These are phyloP conservation scores for Lottia gigantea DNA, from an alignment of 2,888 invertebrate genomes.

Conservation along the genomic window DNA sequence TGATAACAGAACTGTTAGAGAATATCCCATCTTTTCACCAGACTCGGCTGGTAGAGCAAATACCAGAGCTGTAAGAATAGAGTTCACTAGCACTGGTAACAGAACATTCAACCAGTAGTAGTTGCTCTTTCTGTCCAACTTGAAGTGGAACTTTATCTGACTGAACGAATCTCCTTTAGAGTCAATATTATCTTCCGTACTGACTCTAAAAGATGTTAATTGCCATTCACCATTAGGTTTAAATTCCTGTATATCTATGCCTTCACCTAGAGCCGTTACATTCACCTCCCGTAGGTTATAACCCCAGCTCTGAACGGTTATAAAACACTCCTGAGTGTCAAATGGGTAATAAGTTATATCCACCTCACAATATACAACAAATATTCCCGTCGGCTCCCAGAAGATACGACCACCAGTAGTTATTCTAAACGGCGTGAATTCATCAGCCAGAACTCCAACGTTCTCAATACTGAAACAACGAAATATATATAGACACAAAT, in stretches of 20 bases:
- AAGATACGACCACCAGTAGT: slow-evolving; percentile 17
- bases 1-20: slow-evolving; percentile 38
- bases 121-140: slow-evolving; percentile 24
- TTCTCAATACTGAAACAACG: not conserved
- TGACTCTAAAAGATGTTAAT: not conserved
- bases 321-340: slow-evolving; percentile 29
- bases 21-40: slow-evolving; percentile 39
- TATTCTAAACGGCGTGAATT: slow-evolving; percentile 27
- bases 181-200: not conserved
- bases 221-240: slow-evolving; percentile 25
- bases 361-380: slow-evolving; percentile 31
- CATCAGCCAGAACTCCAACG: slow-evolving; percentile 21
- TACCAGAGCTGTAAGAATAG: slow-evolving; percentile 32
- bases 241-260: slow-evolving; percentile 12
- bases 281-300: slow-evolving; percentile 27
- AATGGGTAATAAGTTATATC: slow-evolving; percentile 39
- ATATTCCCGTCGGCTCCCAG: slow-evolving; percentile 35
- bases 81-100: slow-evolving; percentile 34
- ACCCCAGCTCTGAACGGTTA: slow-evolving; percentile 27
- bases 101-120: slow-evolving; percentile 34
- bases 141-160: slow-evolving; percentile 10
- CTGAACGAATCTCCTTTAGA: not conserved
- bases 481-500: not conserved
- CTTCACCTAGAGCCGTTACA: slow-evolving; percentile 8
- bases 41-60: slow-evolving; percentile 36